Evolutionary conservation across 2,113 vertebrate genomes (phyloP).

Genomic region (Lophura nycthemera): DNA sequence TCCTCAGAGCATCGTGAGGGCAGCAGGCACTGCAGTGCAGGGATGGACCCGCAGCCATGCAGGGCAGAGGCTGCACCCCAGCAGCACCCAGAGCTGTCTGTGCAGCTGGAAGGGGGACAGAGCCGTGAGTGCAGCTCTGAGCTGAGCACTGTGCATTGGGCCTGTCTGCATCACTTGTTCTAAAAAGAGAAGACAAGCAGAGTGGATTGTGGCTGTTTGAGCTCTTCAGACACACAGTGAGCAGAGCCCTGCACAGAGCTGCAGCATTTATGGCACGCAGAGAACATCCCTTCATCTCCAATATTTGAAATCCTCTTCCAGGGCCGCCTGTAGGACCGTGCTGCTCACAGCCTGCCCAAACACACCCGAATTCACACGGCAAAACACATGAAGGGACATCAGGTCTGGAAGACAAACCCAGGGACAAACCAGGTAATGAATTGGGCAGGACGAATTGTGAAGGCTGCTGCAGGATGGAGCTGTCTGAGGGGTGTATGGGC

Average conservation of each 20-base stretch:
- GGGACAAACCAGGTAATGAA: background rate
- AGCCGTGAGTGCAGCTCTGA: no score
- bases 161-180: background rate
- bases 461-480: background rate
- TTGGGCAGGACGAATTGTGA: background rate
- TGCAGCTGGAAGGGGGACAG: no score
- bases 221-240: background rate
- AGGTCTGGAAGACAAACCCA: background rate
- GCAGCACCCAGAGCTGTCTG: no score
- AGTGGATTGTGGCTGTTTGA: background rate
- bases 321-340: background rate
- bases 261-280: background rate
- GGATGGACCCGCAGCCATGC: background rate
- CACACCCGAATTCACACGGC: background rate
- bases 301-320: slow-evolving; percentile 2
- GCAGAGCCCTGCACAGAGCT: background rate
- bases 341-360: background rate
- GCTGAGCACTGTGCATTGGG: background rate
- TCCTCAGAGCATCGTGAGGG: accelerated
- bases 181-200: background rate
- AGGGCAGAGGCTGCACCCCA: no score
- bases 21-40: accelerated
- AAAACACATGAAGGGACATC: background rate
- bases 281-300: slow-evolving; percentile 1
- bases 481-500: no score